Conservation (phyloP, 2,797 vertebrate species). For the Gymnocypris eckloni region DNA sequence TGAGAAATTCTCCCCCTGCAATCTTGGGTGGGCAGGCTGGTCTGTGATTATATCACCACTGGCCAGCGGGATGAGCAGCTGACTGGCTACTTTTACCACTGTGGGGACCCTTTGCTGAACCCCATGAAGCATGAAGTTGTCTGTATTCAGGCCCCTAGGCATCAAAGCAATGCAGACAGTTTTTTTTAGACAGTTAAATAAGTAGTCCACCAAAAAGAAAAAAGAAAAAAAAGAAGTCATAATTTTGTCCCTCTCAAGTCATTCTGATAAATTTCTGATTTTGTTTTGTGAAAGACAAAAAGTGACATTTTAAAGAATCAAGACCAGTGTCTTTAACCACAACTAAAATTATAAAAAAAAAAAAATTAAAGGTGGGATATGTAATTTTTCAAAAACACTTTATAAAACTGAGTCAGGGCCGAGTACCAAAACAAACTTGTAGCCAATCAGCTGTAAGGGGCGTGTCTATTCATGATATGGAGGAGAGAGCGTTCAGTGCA, state of each 20-base stretch:
- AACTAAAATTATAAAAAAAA: background rate
- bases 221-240: background rate
- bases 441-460: too few relatives aligned
- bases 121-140: background rate
- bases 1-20: constrained; percentile 41
- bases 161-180: background rate
- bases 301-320: background rate
- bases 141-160: background rate
- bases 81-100: constrained; percentile 38
- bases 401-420: too few relatives aligned
- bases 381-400: too few relatives aligned
- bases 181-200: background rate
- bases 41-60: constrained; percentile 35
- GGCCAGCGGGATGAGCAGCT: constrained; percentile 25
- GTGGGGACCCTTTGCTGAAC: constrained; percentile 12
- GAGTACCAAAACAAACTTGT: too few relatives aligned
- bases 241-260: too few relatives aligned
- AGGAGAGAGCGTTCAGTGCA: too few relatives aligned
- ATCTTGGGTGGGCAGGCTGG: constrained; percentile 37
- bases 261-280: too few relatives aligned
- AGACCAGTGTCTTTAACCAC: background rate
- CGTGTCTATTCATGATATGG: too few relatives aligned
- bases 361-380: too few relatives aligned
- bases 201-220: background rate
- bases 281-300: background rate